Evolutionary conservation across 2,888 invertebrate genomes (phyloP).

Genomic region (Philhelius pedissequus): DNA sequence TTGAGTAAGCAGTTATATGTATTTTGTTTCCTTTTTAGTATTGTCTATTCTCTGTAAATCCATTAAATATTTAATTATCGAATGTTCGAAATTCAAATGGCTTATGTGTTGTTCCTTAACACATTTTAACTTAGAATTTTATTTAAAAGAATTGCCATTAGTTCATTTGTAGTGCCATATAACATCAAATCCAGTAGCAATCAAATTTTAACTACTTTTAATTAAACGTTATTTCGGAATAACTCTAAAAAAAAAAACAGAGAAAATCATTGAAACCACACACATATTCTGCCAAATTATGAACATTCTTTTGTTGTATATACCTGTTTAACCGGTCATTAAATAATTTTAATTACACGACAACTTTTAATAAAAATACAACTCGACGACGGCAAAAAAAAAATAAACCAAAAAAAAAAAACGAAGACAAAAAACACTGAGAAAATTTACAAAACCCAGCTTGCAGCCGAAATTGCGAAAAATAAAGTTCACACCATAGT

Average conservation of each 20-base stretch:
- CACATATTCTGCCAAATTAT: conserved; percentile 40
- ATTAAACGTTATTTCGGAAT: conserved; percentile 63
- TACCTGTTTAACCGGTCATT: conserved; percentile 60
- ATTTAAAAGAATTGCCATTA: conserved; percentile 10
- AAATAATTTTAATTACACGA: conserved; percentile 62
- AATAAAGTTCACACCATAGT: not conserved
- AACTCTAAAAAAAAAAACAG: conserved; percentile 21
- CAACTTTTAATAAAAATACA: conserved; percentile 39
- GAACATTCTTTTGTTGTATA: conserved; percentile 46
- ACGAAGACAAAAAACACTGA: conserved; percentile 21
- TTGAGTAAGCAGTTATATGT: conserved; percentile 28
- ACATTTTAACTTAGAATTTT: not conserved
- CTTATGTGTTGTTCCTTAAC: not conserved
- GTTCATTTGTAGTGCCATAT: conserved; percentile 49
- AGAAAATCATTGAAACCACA: conserved; percentile 56
- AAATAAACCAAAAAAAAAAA: not conserved
- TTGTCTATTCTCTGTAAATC: conserved; percentile 19
- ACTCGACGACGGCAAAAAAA: conserved; percentile 1
- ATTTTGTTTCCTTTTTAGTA: not conserved
- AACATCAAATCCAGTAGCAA: conserved; percentile 52
- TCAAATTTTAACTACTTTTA: conserved; percentile 63
- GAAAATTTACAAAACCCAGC: conserved; percentile 28
- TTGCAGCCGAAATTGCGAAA: not conserved
- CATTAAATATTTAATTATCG: conserved; percentile 48
- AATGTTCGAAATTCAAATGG: conserved; percentile 43